phyloP scores from a whole-genome alignment of 64 coral and sea anemone genomes.

The Catalaphyllia jardinei region DNA sequence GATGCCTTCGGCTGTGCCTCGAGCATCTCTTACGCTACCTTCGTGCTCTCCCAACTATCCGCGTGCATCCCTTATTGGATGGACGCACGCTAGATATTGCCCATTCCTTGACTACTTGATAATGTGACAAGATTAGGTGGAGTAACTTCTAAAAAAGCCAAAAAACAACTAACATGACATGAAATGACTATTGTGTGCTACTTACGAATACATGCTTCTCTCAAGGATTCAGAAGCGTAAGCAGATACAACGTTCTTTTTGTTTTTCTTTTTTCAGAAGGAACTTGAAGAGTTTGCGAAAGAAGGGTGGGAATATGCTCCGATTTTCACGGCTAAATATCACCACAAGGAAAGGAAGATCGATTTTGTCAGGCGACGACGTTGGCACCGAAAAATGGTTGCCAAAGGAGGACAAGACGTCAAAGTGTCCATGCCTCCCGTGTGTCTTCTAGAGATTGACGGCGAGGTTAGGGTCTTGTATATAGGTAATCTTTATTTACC shows the following conservation, averaged over 20 bases:
- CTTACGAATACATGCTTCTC: neutral
- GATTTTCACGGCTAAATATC: slow-evolving; percentile 70
- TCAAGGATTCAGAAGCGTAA: neutral
- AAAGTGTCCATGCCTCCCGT: slow-evolving; percentile 36
- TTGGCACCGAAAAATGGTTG: slow-evolving; percentile 70
- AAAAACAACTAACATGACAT: too few relatives aligned
- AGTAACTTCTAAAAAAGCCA: too few relatives aligned
- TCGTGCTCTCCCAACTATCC: too few relatives aligned
- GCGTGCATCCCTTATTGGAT: too few relatives aligned
- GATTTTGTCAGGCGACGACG: slow-evolving; percentile 88
- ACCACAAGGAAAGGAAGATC: slow-evolving; percentile 82
- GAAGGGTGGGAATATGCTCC: slow-evolving; percentile 94
- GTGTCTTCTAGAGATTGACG: slow-evolving; percentile 28
- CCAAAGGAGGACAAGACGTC: slow-evolving; percentile 27
- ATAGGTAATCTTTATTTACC: neutral
- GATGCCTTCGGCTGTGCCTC: too few relatives aligned
- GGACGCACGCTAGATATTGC: too few relatives aligned
- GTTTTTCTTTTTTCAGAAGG: slow-evolving; percentile 1
- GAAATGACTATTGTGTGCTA: neutral
- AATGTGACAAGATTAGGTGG: too few relatives aligned
- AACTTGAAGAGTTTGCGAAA: slow-evolving; percentile 61
- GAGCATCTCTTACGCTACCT: too few relatives aligned
- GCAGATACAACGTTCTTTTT: neutral
- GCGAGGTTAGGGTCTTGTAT: slow-evolving; percentile 6
- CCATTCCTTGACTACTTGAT: too few relatives aligned